Evolutionary conservation across 2,113 vertebrate species (phyloP), one percentile per base, ranked within the genome.

Genomic region (Peucedramus taeniatus): DNA sequence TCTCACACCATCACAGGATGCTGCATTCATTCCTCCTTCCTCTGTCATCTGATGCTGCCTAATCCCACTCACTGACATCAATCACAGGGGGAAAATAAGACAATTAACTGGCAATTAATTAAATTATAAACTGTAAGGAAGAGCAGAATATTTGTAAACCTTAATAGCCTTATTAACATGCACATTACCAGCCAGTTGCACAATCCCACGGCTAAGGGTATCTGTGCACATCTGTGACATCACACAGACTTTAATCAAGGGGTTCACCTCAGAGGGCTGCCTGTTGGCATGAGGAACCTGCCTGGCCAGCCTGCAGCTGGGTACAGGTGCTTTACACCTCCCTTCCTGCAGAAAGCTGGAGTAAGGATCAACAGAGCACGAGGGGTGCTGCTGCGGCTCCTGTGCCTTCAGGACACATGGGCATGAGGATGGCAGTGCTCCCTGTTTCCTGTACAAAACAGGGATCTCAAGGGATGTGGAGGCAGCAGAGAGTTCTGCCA

Each of bases 91-190:
- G 89, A 95, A 97, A 97, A 97, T 91, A 96, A 95, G 90, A 96
- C 96, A 96, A 96, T 97, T 96, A 97, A 92, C 86, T 68, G 86
- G 83, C 96, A 94, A 96, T 97, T 96, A 97, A 96, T 97, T 96
- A 96, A 90, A 93, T 95, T 96, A 96, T 74, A 96, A 86, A 95
- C 94, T 96, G 54, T 90, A 96, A 88, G 83, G 92, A 90, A 96
- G 89, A 92, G 31, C 65, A 92, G 96, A 94, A 84, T 96, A 96
- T 59, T 61, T 95, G 77, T 83, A 92, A 76, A 91, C 87, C 88
- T 92, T 95, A 83, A 88, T 80, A 90, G 95, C 74, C 93, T 96
- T 69, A 90, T 94, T 89, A 83, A 75, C 93, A 89, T 53, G 53
- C 82, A 66, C 61, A 60, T 91, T 87, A 93, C 90, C 64, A 94